Evolutionary conservation across 2,888 invertebrate species (phyloP).

Genomic region (Agrochola lota): DNA sequence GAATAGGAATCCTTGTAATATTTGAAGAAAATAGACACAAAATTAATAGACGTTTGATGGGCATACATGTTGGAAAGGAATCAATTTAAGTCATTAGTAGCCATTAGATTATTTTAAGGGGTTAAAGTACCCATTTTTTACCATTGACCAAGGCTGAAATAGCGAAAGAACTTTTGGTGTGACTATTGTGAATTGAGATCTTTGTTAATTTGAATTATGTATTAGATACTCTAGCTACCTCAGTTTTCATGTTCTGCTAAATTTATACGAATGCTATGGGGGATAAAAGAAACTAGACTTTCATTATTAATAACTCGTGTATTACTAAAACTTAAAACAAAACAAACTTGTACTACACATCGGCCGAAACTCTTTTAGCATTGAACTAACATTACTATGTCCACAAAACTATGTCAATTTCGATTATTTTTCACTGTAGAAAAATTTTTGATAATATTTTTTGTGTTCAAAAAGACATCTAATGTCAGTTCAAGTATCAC

Average conservation of each 20-base stretch:
- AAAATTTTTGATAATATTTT: constrained; percentile 32
- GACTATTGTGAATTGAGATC: background rate
- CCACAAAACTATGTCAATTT: constrained; percentile 27
- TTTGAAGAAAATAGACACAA: background rate
- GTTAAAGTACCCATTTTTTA: background rate
- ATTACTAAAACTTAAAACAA: constrained; percentile 69
- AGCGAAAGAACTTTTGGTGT: no score
- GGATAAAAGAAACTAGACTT: constrained; percentile 46
- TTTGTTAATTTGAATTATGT: background rate
- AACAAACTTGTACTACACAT: constrained; percentile 68
- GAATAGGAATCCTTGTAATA: background rate
- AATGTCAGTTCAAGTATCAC: constrained; percentile 44
- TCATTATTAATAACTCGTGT: constrained; percentile 61
- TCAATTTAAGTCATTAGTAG: background rate
- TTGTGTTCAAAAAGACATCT: constrained; percentile 17
- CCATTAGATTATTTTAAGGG: background rate
- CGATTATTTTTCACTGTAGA: constrained; percentile 5
- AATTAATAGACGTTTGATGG: background rate
- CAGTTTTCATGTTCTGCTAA: background rate
- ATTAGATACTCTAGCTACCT: background rate
- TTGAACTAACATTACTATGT: constrained; percentile 50
- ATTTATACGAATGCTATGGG: background rate
- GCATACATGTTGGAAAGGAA: background rate
- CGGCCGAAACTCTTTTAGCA: constrained; percentile 35
- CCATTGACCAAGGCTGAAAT: background rate